Evolutionary conservation across 2,888 invertebrate genomes (phyloP), one percentile per base, ranked within the genome.

Genomic region (Morinoia aosen): DNA sequence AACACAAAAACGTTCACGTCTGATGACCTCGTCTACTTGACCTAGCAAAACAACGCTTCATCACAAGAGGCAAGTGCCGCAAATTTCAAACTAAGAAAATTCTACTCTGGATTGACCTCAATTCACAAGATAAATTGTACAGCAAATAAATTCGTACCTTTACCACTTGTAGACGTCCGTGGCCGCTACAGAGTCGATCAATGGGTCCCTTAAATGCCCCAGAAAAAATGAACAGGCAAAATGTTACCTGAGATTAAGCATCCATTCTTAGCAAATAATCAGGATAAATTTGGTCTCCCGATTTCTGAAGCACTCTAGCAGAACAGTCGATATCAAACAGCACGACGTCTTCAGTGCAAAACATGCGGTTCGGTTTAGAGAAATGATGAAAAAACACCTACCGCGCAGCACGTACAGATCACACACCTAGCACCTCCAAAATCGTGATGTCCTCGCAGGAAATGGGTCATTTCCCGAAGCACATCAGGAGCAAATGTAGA

Each of bases 351-450:
- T 76, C 25, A 8, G 76, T 61, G 61, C 61, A 61, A 61, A 76
- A 76, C 76, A 16, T 76, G 76, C 76, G 33, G 76, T 33, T 76
- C 25, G 76, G 25, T 19, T 76, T 1, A 76, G 25, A 76, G 76
- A 76, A 76, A 76, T 76, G 25, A 76, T 76, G 19, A 76, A 76
- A n/a, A 61, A 76, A 76, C 76, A 10, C 33, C 8, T 76, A 76
- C 25, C 76, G 25, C 25, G 25, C 76, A 16, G 76, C 76, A 25
- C 25, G 25, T 76, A 76, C 76, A 76, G 19, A 76, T 33, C 76
- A 76, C 76, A 76, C 76, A 76, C 33, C 76, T 25, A 76, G 76
- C 76, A 76, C 76, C 76, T 76, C 76, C 76, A 76, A 76, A 76
- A 76, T 25, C 16, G 76, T 76, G 76, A 76, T 33, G 33, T 33